phyloP scores from a whole-genome alignment of 2,888 invertebrate species.

The Sphecodes monilicornis region DNA sequence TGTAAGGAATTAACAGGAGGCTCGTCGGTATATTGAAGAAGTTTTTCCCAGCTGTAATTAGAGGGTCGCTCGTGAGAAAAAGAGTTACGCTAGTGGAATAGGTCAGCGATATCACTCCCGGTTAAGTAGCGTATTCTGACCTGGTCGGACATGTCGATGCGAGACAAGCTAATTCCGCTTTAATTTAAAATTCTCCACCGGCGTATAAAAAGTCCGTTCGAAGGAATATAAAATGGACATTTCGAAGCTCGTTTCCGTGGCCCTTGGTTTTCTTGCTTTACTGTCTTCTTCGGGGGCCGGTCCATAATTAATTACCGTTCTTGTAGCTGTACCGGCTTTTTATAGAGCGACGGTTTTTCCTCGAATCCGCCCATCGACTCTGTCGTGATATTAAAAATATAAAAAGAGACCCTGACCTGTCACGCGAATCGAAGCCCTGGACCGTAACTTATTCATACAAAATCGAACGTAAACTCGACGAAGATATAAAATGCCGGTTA shows the following conservation, averaged over 20 bases:
- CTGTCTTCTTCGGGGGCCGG: background rate
- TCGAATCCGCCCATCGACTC: background rate
- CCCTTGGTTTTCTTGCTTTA: background rate
- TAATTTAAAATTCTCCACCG: background rate
- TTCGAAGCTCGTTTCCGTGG: background rate
- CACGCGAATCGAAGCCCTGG: background rate
- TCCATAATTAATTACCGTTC: conserved; percentile 25
- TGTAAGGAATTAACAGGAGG: background rate
- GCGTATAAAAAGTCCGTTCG: conserved; percentile 5
- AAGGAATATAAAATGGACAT: conserved; percentile 4
- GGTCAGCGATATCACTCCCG: background rate
- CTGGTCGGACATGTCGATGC: conserved; percentile 15
- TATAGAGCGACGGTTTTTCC: background rate
- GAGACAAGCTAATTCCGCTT: background rate
- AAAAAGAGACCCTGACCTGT: background rate
- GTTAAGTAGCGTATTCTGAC: conserved; percentile 13
- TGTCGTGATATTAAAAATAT: conserved; percentile 7
- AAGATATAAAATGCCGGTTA: background rate
- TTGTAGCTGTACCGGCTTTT: background rate
- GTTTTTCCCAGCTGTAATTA: background rate
- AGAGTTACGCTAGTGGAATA: conserved; percentile 1
- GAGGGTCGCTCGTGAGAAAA: background rate
- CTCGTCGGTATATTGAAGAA: background rate
- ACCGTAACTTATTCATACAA: conserved; percentile 1
- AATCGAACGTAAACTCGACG: background rate